phyloP scores from a whole-genome alignment of 2,113 vertebrate species.

The Xiphorhynchus elegans region DNA sequence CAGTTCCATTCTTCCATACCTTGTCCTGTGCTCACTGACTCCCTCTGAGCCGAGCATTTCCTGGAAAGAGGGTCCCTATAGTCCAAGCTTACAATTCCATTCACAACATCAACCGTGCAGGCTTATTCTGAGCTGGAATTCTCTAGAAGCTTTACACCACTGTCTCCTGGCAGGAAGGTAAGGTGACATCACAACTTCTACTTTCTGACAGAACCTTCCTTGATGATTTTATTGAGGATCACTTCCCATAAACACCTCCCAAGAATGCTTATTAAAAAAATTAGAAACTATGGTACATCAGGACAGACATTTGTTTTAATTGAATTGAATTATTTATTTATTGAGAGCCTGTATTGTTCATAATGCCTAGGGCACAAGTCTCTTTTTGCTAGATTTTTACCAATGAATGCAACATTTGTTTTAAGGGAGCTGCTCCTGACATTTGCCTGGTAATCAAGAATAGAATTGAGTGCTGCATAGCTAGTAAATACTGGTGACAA shows the following conservation, averaged over 20 bases:
- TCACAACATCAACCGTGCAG: background rate
- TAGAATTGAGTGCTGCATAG: background rate
- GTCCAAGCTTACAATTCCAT: background rate
- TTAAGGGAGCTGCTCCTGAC: constrained; percentile 2
- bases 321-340: constrained; percentile 55
- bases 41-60: background rate
- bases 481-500: background rate
- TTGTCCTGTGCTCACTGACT: background rate
- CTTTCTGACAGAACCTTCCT: background rate
- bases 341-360: constrained; percentile 23
- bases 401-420: background rate
- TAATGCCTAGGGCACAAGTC: background rate
- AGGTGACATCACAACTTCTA: background rate
- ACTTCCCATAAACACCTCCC: background rate
- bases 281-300: constrained; percentile 5
- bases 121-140: background rate
- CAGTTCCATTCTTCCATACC: background rate
- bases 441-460: background rate
- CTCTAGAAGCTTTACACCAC: background rate
- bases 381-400: background rate
- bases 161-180: background rate
- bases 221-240: background rate
- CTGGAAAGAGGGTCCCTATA: background rate
- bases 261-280: constrained; percentile 35
- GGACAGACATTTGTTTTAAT: constrained; percentile 24